These are phyloP conservation scores for Listronotus bonariensis DNA, from an alignment of 1,140 invertebrate species.

Conservation along the genomic window DNA sequence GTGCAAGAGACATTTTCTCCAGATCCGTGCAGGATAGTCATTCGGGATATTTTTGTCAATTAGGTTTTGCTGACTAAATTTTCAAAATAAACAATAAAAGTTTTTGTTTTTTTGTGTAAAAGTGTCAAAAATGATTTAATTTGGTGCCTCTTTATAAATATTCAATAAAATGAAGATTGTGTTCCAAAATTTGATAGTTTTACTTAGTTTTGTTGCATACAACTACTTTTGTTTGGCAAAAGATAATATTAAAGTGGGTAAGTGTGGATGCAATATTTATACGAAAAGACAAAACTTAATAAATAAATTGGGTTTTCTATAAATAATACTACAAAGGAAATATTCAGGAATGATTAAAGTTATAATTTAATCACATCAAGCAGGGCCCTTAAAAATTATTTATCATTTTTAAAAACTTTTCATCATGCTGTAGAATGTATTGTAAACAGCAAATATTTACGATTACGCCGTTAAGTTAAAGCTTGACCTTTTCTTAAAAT, in stretches of 20 bases:
- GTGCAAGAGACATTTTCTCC: conserved; percentile 16
- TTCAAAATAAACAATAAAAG: background rate
- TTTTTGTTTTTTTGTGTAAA: background rate
- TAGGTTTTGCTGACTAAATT: conserved; percentile 2
- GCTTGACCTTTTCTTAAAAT: too few species aligned
- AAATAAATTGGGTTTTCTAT: too few species aligned
- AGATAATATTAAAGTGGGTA: conserved; percentile 37
- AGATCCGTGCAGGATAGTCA: background rate
- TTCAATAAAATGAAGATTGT: conserved; percentile 38
- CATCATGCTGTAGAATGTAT: too few species aligned
- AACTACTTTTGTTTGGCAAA: conserved; percentile 43
- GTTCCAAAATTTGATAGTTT: conserved; percentile 37
- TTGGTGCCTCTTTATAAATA: background rate
- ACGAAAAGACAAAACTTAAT: background rate
- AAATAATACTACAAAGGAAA: too few species aligned
- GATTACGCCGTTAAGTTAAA: too few species aligned
- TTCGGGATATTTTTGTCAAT: conserved; percentile 7
- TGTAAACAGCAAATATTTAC: too few species aligned
- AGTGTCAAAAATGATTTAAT: background rate
- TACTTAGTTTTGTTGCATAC: conserved; percentile 33
- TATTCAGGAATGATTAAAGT: too few species aligned
- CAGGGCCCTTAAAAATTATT: too few species aligned
- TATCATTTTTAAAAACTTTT: too few species aligned
- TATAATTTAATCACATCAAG: too few species aligned
- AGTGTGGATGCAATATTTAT: conserved; percentile 5